Evolutionary conservation across 2,888 invertebrate genomes (phyloP).

Genomic region (Morpho helenor): DNA sequence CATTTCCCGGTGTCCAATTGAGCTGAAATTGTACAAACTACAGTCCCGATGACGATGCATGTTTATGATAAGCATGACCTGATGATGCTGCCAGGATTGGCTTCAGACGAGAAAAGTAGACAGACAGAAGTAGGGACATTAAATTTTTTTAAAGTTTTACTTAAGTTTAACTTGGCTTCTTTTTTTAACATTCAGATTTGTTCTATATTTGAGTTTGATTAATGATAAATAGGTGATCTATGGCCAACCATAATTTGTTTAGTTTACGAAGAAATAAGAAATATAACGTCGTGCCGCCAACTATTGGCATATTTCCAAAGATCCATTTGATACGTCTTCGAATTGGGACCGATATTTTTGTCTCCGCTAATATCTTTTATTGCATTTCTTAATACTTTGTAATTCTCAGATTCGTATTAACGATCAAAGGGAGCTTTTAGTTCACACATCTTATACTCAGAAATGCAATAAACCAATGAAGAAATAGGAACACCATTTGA

Average conservation of each 20-base stretch:
- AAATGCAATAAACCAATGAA: too few species aligned
- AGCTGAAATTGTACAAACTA: too few species aligned
- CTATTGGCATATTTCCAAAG: constrained; percentile 29
- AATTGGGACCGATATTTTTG: constrained; percentile 31
- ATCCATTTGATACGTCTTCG: constrained; percentile 29
- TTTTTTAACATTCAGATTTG: too few species aligned
- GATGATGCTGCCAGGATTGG: too few species aligned
- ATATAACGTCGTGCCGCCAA: constrained; percentile 11
- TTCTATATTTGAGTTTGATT: not conserved
- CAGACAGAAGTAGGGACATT: too few species aligned
- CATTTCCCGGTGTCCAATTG: too few species aligned
- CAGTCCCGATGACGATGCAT: too few species aligned
- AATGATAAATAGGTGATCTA: not conserved
- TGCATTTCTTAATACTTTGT: constrained; percentile 12
- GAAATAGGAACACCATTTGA: too few species aligned
- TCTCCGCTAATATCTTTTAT: constrained; percentile 20
- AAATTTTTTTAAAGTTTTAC: too few species aligned
- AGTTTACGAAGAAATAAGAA: constrained; percentile 2
- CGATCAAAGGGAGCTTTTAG: constrained; percentile 11
- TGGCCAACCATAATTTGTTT: constrained; percentile 2
- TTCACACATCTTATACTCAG: not conserved
- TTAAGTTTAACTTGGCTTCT: too few species aligned
- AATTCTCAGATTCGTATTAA: constrained; percentile 4
- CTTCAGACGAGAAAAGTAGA: too few species aligned
- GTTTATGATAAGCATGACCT: too few species aligned